Percentiles rank a stretch among this genome's conserved stretches.
Evolutionary conservation across 2,113 vertebrate genomes (phyloP).

Genomic region (Entelurus aequoreus): DNA sequence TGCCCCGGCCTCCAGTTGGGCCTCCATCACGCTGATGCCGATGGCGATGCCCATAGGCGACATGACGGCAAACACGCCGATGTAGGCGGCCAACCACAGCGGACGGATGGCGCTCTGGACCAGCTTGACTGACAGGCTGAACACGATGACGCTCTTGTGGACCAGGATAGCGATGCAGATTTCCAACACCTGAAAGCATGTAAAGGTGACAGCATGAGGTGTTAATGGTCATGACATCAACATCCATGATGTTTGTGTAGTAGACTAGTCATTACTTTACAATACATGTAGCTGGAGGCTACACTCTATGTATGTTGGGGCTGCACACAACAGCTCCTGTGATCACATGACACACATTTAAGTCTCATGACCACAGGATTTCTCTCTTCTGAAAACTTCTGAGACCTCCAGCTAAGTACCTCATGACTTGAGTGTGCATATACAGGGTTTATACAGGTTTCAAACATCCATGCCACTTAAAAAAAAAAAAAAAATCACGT

Average conservation of each 20-base stretch:
- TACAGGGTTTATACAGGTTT: too few relatives aligned
- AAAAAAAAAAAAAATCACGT: too few relatives aligned
- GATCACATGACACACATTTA: constrained; percentile 10
- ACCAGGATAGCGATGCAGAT: constrained; percentile 83
- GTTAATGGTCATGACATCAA: neutral
- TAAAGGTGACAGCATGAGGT: neutral
- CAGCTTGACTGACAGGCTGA: constrained; percentile 82
- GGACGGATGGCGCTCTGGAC: constrained; percentile 67
- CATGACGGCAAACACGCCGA: constrained; percentile 78
- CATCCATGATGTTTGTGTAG: neutral
- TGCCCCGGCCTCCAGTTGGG: constrained; percentile 45
- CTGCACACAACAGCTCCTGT: constrained; percentile 2
- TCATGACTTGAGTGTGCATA: neutral
- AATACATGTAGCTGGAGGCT: neutral
- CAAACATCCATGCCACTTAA: too few relatives aligned
- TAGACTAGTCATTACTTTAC: neutral
- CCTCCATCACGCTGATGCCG: constrained; percentile 75
- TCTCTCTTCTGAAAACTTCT: constrained; percentile 4
- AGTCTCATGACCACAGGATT: constrained; percentile 6
- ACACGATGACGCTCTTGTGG: constrained; percentile 85
- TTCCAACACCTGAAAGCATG: constrained; percentile 69
- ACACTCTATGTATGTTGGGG: neutral
- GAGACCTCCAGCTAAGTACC: constrained; percentile 17
- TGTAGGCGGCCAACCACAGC: constrained; percentile 74
- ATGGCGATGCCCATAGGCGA: constrained; percentile 79